Percentiles rank a stretch among this genome's conserved stretches.
These are phyloP conservation scores for Proctacanthus coquilletti DNA, from an alignment of 1,140 invertebrate genomes.

Conservation along the genomic window DNA sequence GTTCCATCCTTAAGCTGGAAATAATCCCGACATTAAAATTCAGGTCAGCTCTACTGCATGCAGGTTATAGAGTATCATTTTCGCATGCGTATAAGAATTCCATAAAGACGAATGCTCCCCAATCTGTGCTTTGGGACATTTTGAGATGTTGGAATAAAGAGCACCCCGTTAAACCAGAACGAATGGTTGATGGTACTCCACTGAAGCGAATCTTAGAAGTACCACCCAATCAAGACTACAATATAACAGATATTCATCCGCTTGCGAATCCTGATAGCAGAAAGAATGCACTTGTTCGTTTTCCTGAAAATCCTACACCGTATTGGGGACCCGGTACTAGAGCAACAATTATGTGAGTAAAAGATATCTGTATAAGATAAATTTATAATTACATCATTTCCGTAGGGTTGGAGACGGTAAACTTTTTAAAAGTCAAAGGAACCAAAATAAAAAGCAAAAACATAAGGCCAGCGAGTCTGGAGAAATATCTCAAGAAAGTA, in stretches of 20 bases:
- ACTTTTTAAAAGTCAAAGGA: slow-evolving; percentile 38
- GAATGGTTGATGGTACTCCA: slow-evolving; percentile 36
- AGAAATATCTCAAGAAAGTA: slow-evolving; percentile 2
- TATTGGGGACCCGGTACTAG: slow-evolving; percentile 81
- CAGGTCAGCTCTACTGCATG: slow-evolving; percentile 87
- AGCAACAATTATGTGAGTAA: slow-evolving; percentile 47
- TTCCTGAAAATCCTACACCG: slow-evolving; percentile 70
- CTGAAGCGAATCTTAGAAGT: slow-evolving; percentile 41
- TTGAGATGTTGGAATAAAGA: slow-evolving; percentile 63
- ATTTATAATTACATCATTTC: slow-evolving; percentile 5
- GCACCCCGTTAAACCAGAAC: slow-evolving; percentile 41
- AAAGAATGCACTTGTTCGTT: slow-evolving; percentile 55
- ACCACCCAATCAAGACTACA: slow-evolving; percentile 34
- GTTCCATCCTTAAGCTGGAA: slow-evolving; percentile 46
- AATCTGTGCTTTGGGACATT: slow-evolving; percentile 83
- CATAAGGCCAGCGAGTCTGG: slow-evolving; percentile 10
- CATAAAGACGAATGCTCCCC: slow-evolving; percentile 88
- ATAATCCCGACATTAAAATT: slow-evolving; percentile 45
- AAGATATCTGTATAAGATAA: background rate
- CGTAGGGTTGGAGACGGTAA: slow-evolving; percentile 40
- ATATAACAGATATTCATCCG: slow-evolving; percentile 46
- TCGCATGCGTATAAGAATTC: slow-evolving; percentile 81
- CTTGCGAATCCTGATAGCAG: slow-evolving; percentile 68
- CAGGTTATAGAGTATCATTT: slow-evolving; percentile 80
- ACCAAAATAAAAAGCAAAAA: slow-evolving; percentile 39